phyloP scores from a whole-genome alignment of 2,888 invertebrate genomes.

The Sinodicranocentrus sp. region DNA sequence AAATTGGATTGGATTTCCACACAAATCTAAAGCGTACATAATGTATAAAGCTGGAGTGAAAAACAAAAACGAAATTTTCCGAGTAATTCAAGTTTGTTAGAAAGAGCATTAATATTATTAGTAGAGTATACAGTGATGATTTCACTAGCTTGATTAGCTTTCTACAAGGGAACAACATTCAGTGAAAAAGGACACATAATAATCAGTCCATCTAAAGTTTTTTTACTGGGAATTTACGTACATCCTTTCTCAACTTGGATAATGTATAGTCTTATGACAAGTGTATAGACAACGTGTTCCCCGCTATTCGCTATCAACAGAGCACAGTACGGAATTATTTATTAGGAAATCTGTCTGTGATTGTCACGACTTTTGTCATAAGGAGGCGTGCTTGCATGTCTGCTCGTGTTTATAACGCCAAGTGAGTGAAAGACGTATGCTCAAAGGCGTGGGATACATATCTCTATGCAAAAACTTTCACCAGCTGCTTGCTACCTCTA shows the following conservation, averaged over 20 bases:
- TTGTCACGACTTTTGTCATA: slow-evolving; percentile 20
- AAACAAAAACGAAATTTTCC: slow-evolving; percentile 40
- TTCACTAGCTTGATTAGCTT: slow-evolving; percentile 40
- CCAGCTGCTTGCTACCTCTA: too few relatives aligned
- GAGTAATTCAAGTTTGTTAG: slow-evolving; percentile 6
- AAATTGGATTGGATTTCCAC: slow-evolving; percentile 13
- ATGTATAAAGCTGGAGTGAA: slow-evolving; percentile 8
- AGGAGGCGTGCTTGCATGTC: slow-evolving; percentile 12
- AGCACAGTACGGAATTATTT: slow-evolving; percentile 7
- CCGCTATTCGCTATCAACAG: too few relatives aligned
- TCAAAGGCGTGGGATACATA: too few relatives aligned
- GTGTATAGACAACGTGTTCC: too few relatives aligned
- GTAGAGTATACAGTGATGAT: slow-evolving; percentile 21
- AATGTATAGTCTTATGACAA: too few relatives aligned
- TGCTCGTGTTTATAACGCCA: too few relatives aligned
- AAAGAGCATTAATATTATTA: not conserved
- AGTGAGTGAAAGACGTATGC: too few relatives aligned
- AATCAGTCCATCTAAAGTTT: slow-evolving; percentile 1
- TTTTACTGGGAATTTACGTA: too few relatives aligned
- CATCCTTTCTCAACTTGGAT: not conserved
- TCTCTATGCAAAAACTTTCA: too few relatives aligned
- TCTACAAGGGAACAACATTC: slow-evolving; percentile 1
- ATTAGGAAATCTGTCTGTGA: slow-evolving; percentile 23
- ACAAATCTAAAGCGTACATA: slow-evolving; percentile 1
- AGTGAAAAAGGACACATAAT: not conserved